Conservation (phyloP, 2,888 invertebrate species). For the Tenthredo livida region DNA sequence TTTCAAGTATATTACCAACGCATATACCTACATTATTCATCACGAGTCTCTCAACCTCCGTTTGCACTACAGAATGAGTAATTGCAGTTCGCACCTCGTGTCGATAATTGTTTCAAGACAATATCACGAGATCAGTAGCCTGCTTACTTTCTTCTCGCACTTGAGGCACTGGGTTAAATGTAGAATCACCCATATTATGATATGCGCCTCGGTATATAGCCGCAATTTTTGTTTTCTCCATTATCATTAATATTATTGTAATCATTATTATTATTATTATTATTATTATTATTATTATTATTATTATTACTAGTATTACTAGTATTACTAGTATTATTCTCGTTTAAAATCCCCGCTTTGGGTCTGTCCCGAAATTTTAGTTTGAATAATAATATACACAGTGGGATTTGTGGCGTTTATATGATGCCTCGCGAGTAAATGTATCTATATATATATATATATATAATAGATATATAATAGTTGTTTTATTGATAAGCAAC, state of each 20-base stretch:
- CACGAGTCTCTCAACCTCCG: slow-evolving; percentile 7
- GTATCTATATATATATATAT: neutral
- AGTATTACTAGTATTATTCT: neutral
- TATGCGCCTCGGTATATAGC: neutral
- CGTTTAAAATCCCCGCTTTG: neutral
- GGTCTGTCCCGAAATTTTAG: neutral
- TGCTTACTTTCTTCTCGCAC: slow-evolving; percentile 14
- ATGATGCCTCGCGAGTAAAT: neutral
- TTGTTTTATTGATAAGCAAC: slow-evolving; percentile 23
- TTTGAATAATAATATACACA: neutral
- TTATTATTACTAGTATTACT: neutral
- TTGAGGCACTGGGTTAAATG: slow-evolving; percentile 11
- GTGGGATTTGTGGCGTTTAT: neutral
- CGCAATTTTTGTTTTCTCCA: neutral
- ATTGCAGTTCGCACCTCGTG: slow-evolving; percentile 1
- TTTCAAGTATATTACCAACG: neutral
- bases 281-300: slow-evolving; percentile 17
- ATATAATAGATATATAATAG: neutral
- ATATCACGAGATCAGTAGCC: slow-evolving; percentile 4
- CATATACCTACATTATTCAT: slow-evolving; percentile 18
- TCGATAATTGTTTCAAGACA: slow-evolving; percentile 21
- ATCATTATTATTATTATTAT: neutral
- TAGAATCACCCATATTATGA: neutral
- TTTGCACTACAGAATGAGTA: neutral
- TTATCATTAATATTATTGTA: slow-evolving; percentile 15